Base-by-base conservation (phyloP, 1,140 invertebrate species). In the Drosophila obscura region DNA sequence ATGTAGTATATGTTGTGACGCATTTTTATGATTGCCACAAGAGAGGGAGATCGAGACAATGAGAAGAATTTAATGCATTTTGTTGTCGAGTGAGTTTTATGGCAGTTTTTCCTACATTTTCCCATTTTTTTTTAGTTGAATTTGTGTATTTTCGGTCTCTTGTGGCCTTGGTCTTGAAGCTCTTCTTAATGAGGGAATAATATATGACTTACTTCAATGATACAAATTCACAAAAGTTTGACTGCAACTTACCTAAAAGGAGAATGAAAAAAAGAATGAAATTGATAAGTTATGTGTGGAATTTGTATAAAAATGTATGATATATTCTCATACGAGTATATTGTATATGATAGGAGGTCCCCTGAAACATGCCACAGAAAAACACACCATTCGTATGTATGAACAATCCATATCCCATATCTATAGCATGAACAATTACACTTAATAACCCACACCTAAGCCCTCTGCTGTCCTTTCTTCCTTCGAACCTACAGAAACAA, bases 11-110 rank as follows among this genome's bases (percentile, higher is more conserved):
- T 88, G 82, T 87, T 88, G 88, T 87, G 82, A 67, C 63, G 62
- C 66, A 71, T 85, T 87, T 88, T 77, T 76, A 69, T 87, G 77
- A 83, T 83, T 79, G 80, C 35, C 35, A 39, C 35, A 39, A 13
- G 35, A 13, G 26, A 16, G 9, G 24, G 16, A 26, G 26, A 26
- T 9, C 28, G 26, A 51, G 49, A 51, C 6, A 51, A 50, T 53
- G 72, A 62, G 13, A 28, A 50, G 64, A 74, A 82, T 76, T 82
- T 87, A 82, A 88, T 87, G 82, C 71, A 76, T 87, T 87, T 77
- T 75, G 48, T 78, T 85, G 78, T 75, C 64, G 51, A 71, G 45
- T 72, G 71, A 60, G 56, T 82, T 88, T 82, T 88, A 85, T 60
- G 62, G 71, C 24, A 57, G 24, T 69, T 68, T 51, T 35, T 11